phyloP scores from a whole-genome alignment of 2,797 vertebrate genomes.

The Urophycis tenuis region DNA sequence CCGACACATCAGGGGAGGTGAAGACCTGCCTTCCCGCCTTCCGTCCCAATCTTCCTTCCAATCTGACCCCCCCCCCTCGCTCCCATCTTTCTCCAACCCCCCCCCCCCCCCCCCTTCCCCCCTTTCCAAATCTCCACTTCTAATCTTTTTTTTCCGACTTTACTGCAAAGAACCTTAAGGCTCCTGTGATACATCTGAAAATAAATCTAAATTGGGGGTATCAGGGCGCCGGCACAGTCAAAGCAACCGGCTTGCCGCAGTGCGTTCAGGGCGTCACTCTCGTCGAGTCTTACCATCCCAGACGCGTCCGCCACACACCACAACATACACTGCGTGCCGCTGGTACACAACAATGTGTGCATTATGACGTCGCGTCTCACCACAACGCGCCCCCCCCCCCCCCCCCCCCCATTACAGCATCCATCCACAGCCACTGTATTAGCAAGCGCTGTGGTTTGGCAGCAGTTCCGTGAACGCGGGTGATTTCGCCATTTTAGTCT shows the following conservation, averaged over 20 bases:
- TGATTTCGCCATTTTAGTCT: neutral
- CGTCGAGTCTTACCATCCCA: neutral
- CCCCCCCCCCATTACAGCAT: conserved; percentile 9
- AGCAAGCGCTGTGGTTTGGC: neutral
- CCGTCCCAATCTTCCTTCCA: neutral
- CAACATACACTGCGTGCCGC: too few relatives aligned
- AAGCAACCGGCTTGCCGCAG: neutral
- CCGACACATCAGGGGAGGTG: conserved; percentile 63
- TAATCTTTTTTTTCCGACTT: neutral
- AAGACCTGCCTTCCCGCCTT: conserved; percentile 4
- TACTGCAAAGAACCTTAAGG: neutral
- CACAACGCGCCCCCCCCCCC: neutral
- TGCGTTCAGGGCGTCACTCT: neutral
- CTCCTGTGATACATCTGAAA: neutral
- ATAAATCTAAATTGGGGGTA: neutral
- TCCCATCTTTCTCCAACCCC: neutral
- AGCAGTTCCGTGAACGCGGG: neutral
- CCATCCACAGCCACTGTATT: neutral
- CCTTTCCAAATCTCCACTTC: neutral
- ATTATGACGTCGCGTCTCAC: too few relatives aligned
- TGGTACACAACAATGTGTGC: too few relatives aligned
- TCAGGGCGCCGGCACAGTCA: neutral
- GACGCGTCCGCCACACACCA: too few relatives aligned
- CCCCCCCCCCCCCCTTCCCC: neutral
- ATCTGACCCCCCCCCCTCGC: neutral